Evolutionary conservation across 2,113 vertebrate genomes (phyloP), one percentile per base, ranked within the genome.

Genomic region (Charadrius vociferus): DNA sequence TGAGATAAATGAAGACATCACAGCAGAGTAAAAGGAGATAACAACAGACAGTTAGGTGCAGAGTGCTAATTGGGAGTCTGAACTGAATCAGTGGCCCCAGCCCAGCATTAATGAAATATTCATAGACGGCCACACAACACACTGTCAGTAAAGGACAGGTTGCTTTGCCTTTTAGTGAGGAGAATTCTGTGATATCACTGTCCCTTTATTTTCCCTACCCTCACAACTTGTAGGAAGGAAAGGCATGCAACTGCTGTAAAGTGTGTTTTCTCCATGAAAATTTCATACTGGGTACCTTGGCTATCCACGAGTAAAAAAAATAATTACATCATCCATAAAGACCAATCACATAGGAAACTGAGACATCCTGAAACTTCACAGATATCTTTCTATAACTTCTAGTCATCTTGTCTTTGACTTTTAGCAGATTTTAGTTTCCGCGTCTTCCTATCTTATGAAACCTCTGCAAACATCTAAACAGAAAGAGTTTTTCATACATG

Each of bases 1-100:
- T 72, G 86, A 91, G 96, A 94, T 89, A 95, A 97, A 97, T 97
- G 93, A 97, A 97, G 96, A 96, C 94, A 97, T 97, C 97, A 97
- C 86, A 85, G 86, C 73, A 75, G 88, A 95, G 73, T 92, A 95
- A 91, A 95, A 97, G 91, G 86, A 94, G 92, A 96, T 96, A 97
- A 95, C 95, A 95, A 89, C 95, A 97, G 97, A 96, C 95, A 97
- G 96, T 96, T 94, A 88, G 88, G 94, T 96, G 91, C 96, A 97
- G 83, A 93, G 96, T 95, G 95, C 95, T 97, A 97, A 96, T 95
- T 96, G 97, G 94, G 93, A 97, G 91, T 95, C 88, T 97, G 97
- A 96, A 95, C 96, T 96, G 95, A 97, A 96, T 80, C 91, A 85
- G 93, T 93, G 91, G 91, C 93, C 95, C 88, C 94, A 95, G 91